Evolutionary conservation across 53 echinoderm and acorn worm genomes (phyloP).

Genomic region (Stichopus horrens): DNA sequence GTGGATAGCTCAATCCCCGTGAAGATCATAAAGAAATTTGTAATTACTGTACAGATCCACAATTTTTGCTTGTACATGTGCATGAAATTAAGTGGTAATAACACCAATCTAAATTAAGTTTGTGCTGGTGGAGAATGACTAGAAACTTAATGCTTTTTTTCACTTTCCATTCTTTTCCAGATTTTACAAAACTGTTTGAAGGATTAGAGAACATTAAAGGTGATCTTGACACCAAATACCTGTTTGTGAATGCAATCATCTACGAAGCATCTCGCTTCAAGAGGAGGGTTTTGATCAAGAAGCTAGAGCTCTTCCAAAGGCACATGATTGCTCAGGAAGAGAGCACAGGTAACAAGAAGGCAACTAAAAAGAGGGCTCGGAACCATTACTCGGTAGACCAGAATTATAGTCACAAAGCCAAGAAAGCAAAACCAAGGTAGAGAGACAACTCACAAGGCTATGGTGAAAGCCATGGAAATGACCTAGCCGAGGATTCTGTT

Average conservation of each 20-base stretch:
- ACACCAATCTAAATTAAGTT: neutral
- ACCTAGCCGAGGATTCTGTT: no score
- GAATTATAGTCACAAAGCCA: constrained; percentile 24
- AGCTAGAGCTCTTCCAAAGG: constrained; percentile 76
- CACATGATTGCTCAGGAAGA: constrained; percentile 68
- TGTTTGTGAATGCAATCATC: constrained; percentile 93
- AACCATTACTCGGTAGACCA: constrained; percentile 25
- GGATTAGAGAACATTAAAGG: constrained; percentile 75
- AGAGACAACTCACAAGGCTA: neutral
- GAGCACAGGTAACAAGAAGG: constrained; percentile 8
- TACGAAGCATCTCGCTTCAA: constrained; percentile 91
- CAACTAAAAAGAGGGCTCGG: constrained; percentile 11
- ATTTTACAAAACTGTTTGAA: constrained; percentile 79
- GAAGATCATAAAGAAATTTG: neutral
- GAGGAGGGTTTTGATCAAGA: constrained; percentile 71
- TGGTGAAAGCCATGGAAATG: no score
- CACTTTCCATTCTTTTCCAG: constrained; percentile 48
- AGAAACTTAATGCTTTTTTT: neutral
- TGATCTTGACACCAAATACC: constrained; percentile 82
- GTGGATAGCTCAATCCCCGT: neutral
- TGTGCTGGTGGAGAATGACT: neutral
- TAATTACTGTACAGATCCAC: neutral
- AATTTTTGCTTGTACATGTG: neutral
- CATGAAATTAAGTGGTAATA: neutral
- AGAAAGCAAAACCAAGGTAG: constrained; percentile 42